Evolutionary conservation across 2,797 vertebrate species (phyloP).

Genomic region (Halcyon leucocephala): DNA sequence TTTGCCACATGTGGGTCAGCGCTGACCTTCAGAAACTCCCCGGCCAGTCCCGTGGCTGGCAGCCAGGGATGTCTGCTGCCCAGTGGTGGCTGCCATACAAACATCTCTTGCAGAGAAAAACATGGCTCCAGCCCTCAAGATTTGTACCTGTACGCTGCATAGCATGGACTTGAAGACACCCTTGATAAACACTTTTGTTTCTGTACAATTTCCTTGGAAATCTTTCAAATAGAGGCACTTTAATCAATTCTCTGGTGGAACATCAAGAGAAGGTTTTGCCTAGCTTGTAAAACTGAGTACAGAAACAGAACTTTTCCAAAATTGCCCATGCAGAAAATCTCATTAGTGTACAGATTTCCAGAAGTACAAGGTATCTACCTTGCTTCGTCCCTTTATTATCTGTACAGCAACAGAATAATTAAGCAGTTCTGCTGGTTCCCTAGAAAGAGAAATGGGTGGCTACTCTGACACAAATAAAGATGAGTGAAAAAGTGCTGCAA

Average conservation of each 20-base stretch:
- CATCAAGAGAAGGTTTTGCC: not conserved
- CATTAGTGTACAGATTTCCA: not conserved
- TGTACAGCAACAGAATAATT: not conserved
- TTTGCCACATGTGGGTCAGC: fast-evolving
- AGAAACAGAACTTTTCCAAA: not conserved
- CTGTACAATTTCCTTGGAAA: not conserved
- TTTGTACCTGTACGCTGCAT: not conserved
- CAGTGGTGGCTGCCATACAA: fast-evolving
- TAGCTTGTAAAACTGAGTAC: not conserved
- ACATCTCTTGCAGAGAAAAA: not conserved
- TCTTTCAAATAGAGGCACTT: not conserved
- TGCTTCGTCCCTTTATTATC: not conserved
- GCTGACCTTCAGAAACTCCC: not conserved
- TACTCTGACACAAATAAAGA: not conserved
- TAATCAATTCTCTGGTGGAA: not conserved
- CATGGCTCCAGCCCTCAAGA: fast-evolving
- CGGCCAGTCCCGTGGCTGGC: fast-evolving
- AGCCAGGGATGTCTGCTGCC: fast-evolving
- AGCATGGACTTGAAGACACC: fast-evolving
- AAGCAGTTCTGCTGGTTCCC: not conserved
- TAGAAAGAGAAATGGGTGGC: not conserved
- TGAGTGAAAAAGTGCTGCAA: not conserved
- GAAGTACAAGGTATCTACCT: not conserved
- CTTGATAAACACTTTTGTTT: not conserved
- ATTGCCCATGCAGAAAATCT: not conserved